Conservation (phyloP, 1,140 invertebrate genomes). For the Procambarus clarkii region DNA sequence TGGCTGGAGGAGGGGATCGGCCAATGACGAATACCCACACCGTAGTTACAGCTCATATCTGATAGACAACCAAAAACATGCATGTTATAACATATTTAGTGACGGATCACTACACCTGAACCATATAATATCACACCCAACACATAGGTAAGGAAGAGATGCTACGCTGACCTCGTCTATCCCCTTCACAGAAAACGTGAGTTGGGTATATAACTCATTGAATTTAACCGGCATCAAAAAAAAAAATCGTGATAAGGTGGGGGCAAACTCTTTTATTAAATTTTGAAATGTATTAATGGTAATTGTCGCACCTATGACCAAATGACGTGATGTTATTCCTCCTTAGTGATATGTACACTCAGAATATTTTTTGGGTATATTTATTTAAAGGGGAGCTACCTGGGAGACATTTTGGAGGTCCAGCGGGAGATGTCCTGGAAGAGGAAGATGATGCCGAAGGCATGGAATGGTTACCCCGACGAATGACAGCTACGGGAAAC, state of each 20-base stretch:
- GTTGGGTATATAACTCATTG: too few species aligned
- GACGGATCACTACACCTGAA: conserved; percentile 28
- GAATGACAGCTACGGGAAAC: background rate
- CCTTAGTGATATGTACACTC: background rate
- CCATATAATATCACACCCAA: conserved; percentile 36
- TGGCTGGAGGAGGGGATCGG: conserved; percentile 61
- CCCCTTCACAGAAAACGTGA: conserved; percentile 36
- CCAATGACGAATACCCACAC: conserved; percentile 58
- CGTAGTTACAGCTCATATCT: conserved; percentile 25
- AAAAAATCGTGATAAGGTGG: too few species aligned
- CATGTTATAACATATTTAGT: conserved; percentile 30
- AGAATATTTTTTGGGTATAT: background rate
- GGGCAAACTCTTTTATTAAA: background rate
- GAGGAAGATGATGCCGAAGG: background rate
- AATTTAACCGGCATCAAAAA: too few species aligned
- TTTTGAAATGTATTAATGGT: background rate
- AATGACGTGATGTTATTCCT: background rate
- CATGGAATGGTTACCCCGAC: background rate
- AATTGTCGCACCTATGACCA: too few species aligned
- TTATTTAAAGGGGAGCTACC: background rate
- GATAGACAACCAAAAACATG: conserved; percentile 56
- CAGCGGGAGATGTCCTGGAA: background rate
- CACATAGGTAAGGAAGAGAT: conserved; percentile 36
- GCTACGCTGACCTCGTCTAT: conserved; percentile 53
- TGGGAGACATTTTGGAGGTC: background rate